Evolutionary conservation across 2,113 vertebrate species (phyloP).

Genomic region (Cranoglanis bouderius): DNA sequence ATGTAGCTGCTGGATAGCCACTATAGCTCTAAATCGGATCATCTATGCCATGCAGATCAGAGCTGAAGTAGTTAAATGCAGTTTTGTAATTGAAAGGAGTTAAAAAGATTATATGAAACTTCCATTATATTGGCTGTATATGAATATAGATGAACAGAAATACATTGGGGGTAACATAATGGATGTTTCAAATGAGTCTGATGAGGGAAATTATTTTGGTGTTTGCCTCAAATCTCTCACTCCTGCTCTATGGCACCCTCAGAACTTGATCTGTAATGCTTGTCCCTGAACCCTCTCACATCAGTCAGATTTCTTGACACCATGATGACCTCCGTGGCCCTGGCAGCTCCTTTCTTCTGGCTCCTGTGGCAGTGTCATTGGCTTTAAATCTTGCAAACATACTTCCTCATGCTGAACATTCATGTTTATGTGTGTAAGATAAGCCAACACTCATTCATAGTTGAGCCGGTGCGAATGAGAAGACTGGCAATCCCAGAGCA

Average conservation of each 20-base stretch:
- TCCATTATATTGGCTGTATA: slow-evolving; percentile 55
- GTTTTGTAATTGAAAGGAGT: slow-evolving; percentile 65
- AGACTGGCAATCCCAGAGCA: background rate
- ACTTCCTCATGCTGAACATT: background rate
- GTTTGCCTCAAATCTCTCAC: background rate
- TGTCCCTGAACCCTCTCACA: slow-evolving; percentile 13
- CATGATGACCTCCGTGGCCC: slow-evolving; percentile 4
- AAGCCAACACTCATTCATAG: background rate
- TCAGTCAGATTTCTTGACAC: background rate
- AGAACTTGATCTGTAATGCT: slow-evolving; percentile 34
- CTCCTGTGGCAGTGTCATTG: background rate
- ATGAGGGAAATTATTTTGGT: background rate
- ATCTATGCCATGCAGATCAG: slow-evolving; percentile 31
- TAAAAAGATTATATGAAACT: slow-evolving; percentile 62
- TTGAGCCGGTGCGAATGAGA: background rate
- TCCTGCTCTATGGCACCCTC: background rate
- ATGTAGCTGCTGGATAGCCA: slow-evolving; percentile 43
- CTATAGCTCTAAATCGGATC: slow-evolving; percentile 50
- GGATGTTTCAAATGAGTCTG: slow-evolving; percentile 5
- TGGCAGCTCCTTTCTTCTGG: background rate
- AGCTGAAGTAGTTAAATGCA: slow-evolving; percentile 51
- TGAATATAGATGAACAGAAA: slow-evolving; percentile 32
- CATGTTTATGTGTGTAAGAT: background rate
- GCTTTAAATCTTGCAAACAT: background rate
- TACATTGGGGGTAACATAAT: slow-evolving; percentile 3